phyloP scores from a whole-genome alignment of 2,797 vertebrate species.

The Threskiornis aethiopicus region DNA sequence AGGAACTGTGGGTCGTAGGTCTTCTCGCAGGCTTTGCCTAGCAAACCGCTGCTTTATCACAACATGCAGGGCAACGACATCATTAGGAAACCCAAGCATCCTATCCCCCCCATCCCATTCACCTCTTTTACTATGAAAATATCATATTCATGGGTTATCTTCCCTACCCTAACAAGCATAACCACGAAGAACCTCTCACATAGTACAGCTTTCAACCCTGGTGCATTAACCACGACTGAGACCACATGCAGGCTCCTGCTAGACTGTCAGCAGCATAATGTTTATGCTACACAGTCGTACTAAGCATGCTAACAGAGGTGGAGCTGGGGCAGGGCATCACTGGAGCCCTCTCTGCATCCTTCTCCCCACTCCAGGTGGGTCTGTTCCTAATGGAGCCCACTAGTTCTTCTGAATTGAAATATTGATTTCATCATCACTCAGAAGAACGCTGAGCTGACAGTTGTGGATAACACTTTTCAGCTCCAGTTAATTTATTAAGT shows the following conservation, averaged over 20 bases:
- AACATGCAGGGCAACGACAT: neutral
- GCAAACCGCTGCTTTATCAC: conserved; percentile 3
- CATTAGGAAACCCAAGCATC: neutral
- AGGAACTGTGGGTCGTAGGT: neutral
- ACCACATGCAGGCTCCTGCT: neutral
- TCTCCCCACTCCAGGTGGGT: neutral
- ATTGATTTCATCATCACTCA: neutral
- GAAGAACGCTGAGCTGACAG: neutral
- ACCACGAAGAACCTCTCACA: neutral
- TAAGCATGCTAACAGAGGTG: too few species aligned
- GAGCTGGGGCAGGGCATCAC: neutral
- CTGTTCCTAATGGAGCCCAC: neutral
- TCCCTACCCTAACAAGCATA: neutral
- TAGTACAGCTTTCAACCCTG: neutral
- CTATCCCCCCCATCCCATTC: neutral
- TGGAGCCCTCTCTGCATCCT: neutral
- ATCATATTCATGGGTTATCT: neutral
- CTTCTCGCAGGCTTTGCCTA: neutral
- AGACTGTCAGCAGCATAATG: neutral
- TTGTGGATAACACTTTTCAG: neutral
- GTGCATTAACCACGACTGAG: neutral
- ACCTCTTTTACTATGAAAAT: neutral
- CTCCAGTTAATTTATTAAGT: neutral
- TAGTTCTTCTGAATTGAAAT: neutral
- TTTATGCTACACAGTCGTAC: neutral